Percentiles rank a stretch among this genome's conserved stretches.
phyloP scores from a whole-genome alignment of 2,797 vertebrate species.

The Etheostoma perlongum region DNA sequence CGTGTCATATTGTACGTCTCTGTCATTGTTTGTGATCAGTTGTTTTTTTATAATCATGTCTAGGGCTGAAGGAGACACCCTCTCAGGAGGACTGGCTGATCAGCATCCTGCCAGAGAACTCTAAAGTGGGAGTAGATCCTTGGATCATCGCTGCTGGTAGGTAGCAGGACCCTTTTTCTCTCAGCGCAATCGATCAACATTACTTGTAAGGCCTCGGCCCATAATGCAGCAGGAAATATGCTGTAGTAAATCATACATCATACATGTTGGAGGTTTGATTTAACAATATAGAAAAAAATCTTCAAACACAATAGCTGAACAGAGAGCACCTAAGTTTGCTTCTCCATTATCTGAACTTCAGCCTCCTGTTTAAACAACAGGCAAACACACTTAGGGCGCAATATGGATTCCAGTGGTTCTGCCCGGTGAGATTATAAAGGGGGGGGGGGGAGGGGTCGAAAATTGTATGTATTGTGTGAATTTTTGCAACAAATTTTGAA shows the following conservation, averaged over 20 bases:
- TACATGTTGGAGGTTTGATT: background rate
- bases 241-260: background rate
- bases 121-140: conserved; percentile 96
- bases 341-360: background rate
- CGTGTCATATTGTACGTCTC: background rate
- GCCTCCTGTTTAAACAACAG: background rate
- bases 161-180: conserved; percentile 32
- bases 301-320: background rate
- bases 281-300: background rate
- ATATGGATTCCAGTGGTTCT: background rate
- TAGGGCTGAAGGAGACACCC: conserved; percentile 96
- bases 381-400: too few species aligned
- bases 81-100: conserved; percentile 98
- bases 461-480: too few species aligned
- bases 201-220: background rate
- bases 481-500: too few species aligned
- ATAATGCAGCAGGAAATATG: background rate
- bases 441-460: too few species aligned
- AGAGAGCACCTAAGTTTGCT: too few species aligned
- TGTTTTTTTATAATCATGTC: background rate
- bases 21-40: conserved; percentile 4
- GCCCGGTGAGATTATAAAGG: background rate
- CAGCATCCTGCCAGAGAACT: conserved; percentile 94
- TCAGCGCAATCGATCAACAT: background rate
- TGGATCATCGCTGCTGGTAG: conserved; percentile 95